These are phyloP conservation scores for Heteromurus nitidus DNA, from an alignment of 2,888 invertebrate species.

Conservation along the genomic window DNA sequence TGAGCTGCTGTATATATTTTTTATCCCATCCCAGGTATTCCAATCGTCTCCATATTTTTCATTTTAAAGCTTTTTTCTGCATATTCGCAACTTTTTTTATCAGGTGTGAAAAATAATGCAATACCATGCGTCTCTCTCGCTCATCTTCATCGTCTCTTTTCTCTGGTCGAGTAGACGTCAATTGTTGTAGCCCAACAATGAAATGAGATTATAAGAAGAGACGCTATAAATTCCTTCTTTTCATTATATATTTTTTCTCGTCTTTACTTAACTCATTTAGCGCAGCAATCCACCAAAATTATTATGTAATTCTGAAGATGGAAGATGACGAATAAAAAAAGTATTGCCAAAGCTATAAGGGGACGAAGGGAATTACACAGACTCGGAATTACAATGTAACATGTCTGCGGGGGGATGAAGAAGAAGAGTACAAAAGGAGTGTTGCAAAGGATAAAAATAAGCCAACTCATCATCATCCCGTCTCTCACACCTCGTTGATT, in stretches of 20 bases:
- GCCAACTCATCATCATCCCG: constrained; percentile 50
- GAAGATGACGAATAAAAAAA: background rate
- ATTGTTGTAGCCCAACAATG: no score
- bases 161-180: no score
- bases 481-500: constrained; percentile 58
- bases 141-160: no score
- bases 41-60: no score
- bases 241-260: background rate
- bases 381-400: background rate
- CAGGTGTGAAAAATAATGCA: no score
- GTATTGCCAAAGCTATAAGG: background rate
- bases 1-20: no score
- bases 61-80: no score
- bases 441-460: constrained; percentile 18
- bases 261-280: background rate
- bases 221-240: background rate
- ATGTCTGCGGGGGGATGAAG: constrained; percentile 2
- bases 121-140: no score
- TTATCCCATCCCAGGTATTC: no score
- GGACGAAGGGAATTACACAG: background rate
- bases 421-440: background rate
- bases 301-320: background rate
- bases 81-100: no score
- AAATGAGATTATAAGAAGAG: no score
- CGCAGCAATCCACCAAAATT: background rate